Evolutionary conservation across 2,113 vertebrate genomes (phyloP), one percentile per base, ranked within the genome.

Genomic region (Oriolus oriolus): DNA sequence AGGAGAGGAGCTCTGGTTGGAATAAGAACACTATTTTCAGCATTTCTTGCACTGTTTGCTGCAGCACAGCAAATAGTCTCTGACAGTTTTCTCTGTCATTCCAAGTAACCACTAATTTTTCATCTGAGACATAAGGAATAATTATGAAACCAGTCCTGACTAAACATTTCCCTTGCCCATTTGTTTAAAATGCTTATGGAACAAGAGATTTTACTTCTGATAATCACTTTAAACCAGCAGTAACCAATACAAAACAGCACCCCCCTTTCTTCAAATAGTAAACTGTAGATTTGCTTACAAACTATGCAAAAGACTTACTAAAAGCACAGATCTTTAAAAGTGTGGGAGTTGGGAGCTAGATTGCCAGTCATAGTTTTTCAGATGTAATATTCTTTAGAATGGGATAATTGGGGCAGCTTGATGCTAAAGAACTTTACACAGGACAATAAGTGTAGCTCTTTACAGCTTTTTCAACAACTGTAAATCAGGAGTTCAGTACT

Each of bases 31-130:
- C 0, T 0, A 23, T 78, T 64, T 87, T 63, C 80, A 94, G 68
- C 73, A 64, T 45, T 93, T 96, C 80, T 93, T 91, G n/a, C 20
- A 53, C 26, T 23, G 26, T 91, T 91, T 81, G 42, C 47, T 90
- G 57, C 84, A 91, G 61, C 89, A 86, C 63, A 53, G 30, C 33
- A 87, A 84, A 80, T 87, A 69, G 65, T 84, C 75, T 96, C 82
- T 79, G 83, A 77, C 30, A 69, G 31, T 63, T 84, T 83, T 93
- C 12, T n/a, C 37, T 94, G 76, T 85, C 56, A 15, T 94, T 94
- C 91, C 90, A 93, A 92, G 90, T 92, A 94, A 84, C 68, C 22
- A 50, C 22, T 84, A 71, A 19, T 79, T 95, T 96, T 96, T 83
- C 30, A 49, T 22, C 35, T 45, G 75, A 90, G 90, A 92, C 65